A percentile compares a stretch with the other conserved stretches of the same genome.
Conservation (phyloP, 1,140 invertebrate genomes). For the Zaprionus ghesquierei region DNA sequence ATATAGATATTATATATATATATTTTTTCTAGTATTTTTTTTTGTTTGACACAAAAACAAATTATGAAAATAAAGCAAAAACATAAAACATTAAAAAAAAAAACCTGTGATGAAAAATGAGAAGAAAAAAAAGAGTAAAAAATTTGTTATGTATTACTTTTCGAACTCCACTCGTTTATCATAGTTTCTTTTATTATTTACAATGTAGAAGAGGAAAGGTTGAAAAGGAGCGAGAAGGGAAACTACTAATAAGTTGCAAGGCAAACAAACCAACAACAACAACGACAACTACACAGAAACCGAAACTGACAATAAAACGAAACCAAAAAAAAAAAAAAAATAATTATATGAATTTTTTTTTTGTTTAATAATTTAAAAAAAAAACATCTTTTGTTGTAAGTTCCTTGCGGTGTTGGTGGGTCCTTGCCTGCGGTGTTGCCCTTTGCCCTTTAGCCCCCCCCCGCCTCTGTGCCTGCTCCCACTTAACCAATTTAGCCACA, state of each 20-base stretch:
- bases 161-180: slow-evolving; percentile 21
- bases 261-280: slow-evolving; percentile 7
- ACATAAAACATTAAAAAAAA: slow-evolving; percentile 53
- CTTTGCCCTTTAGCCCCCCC: not conserved
- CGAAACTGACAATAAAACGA: slow-evolving; percentile 58
- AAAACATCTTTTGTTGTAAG: slow-evolving; percentile 9
- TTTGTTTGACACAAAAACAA: slow-evolving; percentile 35
- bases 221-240: too few species aligned
- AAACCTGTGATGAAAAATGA: slow-evolving; percentile 52
- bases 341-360: not conserved
- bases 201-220: too few species aligned
- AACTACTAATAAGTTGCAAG: not conserved
- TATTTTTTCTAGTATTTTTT: slow-evolving; percentile 59
- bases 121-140: slow-evolving; percentile 11
- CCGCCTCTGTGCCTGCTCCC: not conserved
- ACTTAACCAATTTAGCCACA: slow-evolving; percentile 23
- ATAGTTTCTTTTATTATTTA: slow-evolving; percentile 17
- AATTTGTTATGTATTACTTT: slow-evolving; percentile 58
- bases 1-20: slow-evolving; percentile 23
- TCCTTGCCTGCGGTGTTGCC: slow-evolving; percentile 60
- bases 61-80: slow-evolving; percentile 40
- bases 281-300: slow-evolving; percentile 31
- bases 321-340: slow-evolving; percentile 34
- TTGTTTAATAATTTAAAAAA: not conserved
- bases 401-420: slow-evolving; percentile 38